Evolutionary conservation across 2,113 vertebrate genomes (phyloP).

Genomic region (Thunnus thynnus): DNA sequence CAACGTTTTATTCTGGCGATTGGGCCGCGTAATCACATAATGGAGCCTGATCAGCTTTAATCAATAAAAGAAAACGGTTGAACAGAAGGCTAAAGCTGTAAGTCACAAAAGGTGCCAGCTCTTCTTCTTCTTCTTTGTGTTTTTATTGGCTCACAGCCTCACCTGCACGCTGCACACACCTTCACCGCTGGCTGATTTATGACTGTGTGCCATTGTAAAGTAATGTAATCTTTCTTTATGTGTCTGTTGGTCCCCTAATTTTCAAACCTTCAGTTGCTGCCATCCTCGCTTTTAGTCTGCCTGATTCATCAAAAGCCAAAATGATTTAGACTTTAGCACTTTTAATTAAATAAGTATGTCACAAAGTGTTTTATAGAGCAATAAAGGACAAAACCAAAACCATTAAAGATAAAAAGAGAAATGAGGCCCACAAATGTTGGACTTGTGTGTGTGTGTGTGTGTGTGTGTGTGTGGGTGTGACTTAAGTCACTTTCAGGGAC

Average conservation of each 20-base stretch:
- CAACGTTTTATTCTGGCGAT: too few species aligned
- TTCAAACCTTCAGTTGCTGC: constrained; percentile 30
- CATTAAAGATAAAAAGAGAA: constrained; percentile 55
- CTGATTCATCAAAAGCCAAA: constrained; percentile 62
- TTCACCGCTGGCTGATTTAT: constrained; percentile 29
- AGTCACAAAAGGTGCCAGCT: background rate
- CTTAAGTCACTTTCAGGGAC: background rate
- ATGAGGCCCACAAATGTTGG: constrained; percentile 24
- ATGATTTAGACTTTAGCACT: constrained; percentile 55
- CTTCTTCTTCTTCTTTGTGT: background rate
- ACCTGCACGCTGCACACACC: constrained; percentile 20
- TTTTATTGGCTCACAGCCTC: constrained; percentile 24
- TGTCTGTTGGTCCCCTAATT: constrained; percentile 18
- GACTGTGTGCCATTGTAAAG: background rate
- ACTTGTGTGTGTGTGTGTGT: background rate
- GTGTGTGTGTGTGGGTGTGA: background rate
- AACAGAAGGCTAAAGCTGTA: background rate
- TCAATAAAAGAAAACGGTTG: background rate
- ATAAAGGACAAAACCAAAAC: constrained; percentile 56
- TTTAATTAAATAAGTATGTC: constrained; percentile 64
- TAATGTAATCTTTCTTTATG: constrained; percentile 40
- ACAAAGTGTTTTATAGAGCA: constrained; percentile 64
- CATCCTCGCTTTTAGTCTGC: constrained; percentile 39
- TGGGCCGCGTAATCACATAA: background rate
- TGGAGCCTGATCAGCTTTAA: background rate